Base-by-base conservation (phyloP, 1,140 invertebrate species). In the Asobara japonica region DNA sequence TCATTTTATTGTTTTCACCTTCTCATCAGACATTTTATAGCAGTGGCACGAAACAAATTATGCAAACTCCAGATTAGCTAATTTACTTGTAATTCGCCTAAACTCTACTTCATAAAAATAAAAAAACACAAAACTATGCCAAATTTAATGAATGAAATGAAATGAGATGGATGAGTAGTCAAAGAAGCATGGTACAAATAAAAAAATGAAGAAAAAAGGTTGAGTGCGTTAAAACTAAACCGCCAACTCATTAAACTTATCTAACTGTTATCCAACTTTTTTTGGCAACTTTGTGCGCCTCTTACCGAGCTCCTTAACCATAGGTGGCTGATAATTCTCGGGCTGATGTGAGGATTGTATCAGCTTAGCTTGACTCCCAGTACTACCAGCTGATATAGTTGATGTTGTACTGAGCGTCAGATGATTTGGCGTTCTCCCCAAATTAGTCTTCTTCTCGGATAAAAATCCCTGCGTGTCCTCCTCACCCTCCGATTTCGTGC, bases 261-360 rank as follows among this genome's bases (percentile, higher is more conserved):
- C 31, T 80, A 70, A 67, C 11, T 62, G 56, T 76, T 71, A 74
- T 74, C 72, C 70, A 62, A 73, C 27, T 73, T 73, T 73, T 76
- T 76, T 76, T 11, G 71, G 48, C 48, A 76, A 64, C 67, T 62
- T 76, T 33, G 51, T 56, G 48, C 74, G 74, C 71, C 71, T 86
- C 92, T 92, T 93, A 96, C 95, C 94, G 90, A 95, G 89, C 88
- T 96, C 95, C 88, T 94, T 94, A 78, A 93, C 91, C 83, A 91
- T 91, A 71, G 93, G 91, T 25, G 94, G 94, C 76, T 96, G 94
- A 87, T 96, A 96, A 80, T 93, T 94, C 77, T 95, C 92, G 48
- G 96, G 96, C 79, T 96, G 94, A 86, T 97, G 94, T 74, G 96
- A 97, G 70, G 95, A 95, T 87, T 97, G 96, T 82, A 97, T 97